Evolutionary conservation across 2,113 vertebrate species (phyloP).

Genomic region (Corythornis vintsioides): DNA sequence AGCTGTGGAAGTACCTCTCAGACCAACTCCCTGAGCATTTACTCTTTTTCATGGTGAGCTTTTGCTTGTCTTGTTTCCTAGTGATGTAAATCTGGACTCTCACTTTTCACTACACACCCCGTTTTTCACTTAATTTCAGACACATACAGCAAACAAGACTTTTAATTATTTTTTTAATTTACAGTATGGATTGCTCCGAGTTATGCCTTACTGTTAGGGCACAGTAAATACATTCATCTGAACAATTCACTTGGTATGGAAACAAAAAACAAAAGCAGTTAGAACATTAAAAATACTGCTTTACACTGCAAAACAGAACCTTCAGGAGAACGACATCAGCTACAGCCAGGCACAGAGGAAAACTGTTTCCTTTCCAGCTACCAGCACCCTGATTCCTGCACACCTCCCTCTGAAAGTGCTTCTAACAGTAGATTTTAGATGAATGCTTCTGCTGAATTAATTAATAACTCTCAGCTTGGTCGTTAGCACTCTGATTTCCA

Average conservation of each 20-base stretch:
- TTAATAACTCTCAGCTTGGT: not conserved
- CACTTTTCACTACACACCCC: not conserved
- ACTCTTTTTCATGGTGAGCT: fast-evolving
- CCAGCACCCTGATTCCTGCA: not conserved
- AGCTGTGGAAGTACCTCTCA: not conserved
- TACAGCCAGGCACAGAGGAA: conserved; percentile 20
- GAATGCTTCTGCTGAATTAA: not conserved
- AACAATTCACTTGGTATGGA: conserved; percentile 4
- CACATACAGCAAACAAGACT: not conserved
- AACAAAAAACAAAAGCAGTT: not conserved
- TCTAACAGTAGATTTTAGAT: not conserved
- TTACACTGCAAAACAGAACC: conserved; percentile 11
- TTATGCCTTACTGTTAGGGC: conserved; percentile 12
- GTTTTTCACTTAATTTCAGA: conserved; percentile 1
- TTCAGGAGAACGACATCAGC: not conserved
- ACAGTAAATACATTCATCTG: conserved; percentile 55
- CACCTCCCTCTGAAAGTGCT: not conserved
- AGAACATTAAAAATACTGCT: conserved; percentile 19
- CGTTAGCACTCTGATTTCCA: not conserved
- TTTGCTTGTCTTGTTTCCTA: not conserved
- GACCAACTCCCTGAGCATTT: not conserved
- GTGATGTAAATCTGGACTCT: not conserved
- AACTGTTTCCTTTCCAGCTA: not conserved
- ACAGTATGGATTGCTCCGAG: not conserved
- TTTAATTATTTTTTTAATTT: conserved; percentile 45